Evolutionary conservation across 2,797 vertebrate species (phyloP).

Genomic region (Pterois miles): DNA sequence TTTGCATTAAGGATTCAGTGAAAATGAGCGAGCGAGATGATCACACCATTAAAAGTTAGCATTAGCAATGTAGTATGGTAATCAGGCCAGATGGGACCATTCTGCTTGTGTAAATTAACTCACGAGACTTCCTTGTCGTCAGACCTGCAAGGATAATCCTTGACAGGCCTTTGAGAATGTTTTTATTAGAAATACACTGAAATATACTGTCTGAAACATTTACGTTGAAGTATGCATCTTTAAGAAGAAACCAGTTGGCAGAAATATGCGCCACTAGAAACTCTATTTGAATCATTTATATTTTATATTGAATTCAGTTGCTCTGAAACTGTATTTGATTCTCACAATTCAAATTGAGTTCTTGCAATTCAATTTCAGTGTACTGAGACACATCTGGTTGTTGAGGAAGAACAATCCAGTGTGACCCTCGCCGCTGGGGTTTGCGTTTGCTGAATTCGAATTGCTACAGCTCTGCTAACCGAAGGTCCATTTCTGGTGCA

Average conservation of each 20-base stretch:
- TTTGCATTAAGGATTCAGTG: conserved; percentile 75
- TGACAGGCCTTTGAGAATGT: conserved; percentile 44
- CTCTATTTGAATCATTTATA: not conserved
- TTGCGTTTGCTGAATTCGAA: not conserved
- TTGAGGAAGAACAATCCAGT: not conserved
- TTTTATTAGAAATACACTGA: conserved; percentile 16
- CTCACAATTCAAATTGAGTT: not conserved
- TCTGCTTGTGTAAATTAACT: conserved; percentile 73
- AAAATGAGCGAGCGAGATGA: conserved; percentile 76
- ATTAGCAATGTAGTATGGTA: conserved; percentile 76
- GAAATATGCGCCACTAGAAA: not conserved
- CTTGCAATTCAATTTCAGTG: not conserved
- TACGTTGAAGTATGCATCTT: conserved; percentile 1
- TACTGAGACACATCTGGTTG: not conserved
- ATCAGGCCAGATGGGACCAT: conserved; percentile 78
- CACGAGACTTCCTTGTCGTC: conserved; percentile 43
- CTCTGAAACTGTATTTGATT: not conserved
- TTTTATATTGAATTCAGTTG: not conserved
- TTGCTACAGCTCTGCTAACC: not conserved
- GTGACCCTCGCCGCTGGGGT: not conserved
- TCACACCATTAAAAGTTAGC: conserved; percentile 82
- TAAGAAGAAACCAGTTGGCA: not conserved
- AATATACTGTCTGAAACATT: not conserved
- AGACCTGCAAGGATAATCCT: conserved; percentile 52
- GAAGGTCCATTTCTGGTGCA: not conserved